Base-by-base conservation (phyloP, 2,113 vertebrate species). In the Rhinogobius similis region DNA sequence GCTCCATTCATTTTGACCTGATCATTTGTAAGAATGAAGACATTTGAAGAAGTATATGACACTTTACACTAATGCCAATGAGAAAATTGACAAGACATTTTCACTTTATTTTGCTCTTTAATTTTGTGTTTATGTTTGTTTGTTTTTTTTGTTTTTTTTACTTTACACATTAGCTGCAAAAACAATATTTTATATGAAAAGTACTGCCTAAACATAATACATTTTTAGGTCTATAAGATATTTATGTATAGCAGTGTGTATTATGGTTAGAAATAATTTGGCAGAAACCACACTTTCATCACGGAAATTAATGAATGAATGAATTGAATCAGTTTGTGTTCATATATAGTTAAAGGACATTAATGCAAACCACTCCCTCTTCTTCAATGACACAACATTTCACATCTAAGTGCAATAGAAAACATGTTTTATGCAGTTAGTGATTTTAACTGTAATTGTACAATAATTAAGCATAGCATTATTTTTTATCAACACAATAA, bases 371-470 rank as follows among this genome's bases (percentile, higher is more conserved):
- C 81, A 80, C 70, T 77, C 58, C 36, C 21, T 53, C 20, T 73
- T 61, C 13, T 29, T 76, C 36, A 62, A 32, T 56, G 18, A 63
- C 32, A 39, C 26, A 21, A 23, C 2, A 7, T 67, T 56, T 44
- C 55, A 43, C 26, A 13, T 10, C n/a, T 71, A 55, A 64, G 70
- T 76, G 70, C 73, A 77, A 74, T 70, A 77, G 62, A 21, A 81
- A 36, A 56, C 65, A 13, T 58, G 56, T 26, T 3, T n/a, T n/a
- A n/a, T n/a, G n/a, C n/a, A n/a, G n/a, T n/a, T 43, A 29, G 20
- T 62, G 5, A 24, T 63, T 16, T 63, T n/a, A 23, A 43, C 29
- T 39, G n/a, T 21, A 2, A 62, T n/a, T 62, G 20, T 38, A 62
- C 36, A 62, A 16, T 21, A 13, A n/a, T 61, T 61, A 81, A 59